A percentile compares a stretch with the other conserved stretches of the same genome.
phyloP scores from a whole-genome alignment of 2,113 vertebrate species.

The Leucoraja erinaceus region DNA sequence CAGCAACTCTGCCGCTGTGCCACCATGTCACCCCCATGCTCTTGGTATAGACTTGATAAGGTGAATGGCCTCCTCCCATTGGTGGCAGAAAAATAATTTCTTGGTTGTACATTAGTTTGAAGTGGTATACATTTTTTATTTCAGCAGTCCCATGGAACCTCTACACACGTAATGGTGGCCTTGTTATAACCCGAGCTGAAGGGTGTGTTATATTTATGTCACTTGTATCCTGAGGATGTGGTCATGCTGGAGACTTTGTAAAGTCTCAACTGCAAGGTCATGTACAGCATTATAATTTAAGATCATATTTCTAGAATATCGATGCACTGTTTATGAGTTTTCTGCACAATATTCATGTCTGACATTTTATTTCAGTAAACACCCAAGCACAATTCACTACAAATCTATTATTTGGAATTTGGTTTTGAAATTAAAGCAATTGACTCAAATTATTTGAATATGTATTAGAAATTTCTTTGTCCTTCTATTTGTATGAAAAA shows the following conservation, averaged over 20 bases:
- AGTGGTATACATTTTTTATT: background rate
- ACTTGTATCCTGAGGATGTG: constrained; percentile 18
- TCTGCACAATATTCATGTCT: background rate
- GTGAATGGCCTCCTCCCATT: too few relatives aligned
- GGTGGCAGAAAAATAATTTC: background rate
- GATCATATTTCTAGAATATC: background rate
- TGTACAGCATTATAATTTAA: background rate
- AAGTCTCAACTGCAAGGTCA: constrained; percentile 18
- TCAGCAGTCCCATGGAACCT: background rate
- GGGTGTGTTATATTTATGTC: constrained; percentile 28
- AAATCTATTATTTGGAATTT: background rate
- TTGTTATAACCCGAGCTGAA: background rate
- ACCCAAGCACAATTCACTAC: background rate
- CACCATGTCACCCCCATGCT: too few relatives aligned
- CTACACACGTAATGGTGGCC: background rate
- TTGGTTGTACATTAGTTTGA: background rate
- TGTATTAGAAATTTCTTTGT: background rate
- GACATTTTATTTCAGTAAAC: background rate
- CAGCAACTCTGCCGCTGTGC: too few relatives aligned
- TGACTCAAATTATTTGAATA: background rate
- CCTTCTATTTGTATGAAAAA: background rate
- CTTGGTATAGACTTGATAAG: too few relatives aligned
- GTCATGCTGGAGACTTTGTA: background rate
- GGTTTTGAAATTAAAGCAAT: background rate
- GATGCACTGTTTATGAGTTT: background rate